A percentile compares a stretch with the other conserved stretches of the same genome.
Evolutionary conservation across 2,797 vertebrate genomes (phyloP).

Genomic region (Jordanella pulchra): DNA sequence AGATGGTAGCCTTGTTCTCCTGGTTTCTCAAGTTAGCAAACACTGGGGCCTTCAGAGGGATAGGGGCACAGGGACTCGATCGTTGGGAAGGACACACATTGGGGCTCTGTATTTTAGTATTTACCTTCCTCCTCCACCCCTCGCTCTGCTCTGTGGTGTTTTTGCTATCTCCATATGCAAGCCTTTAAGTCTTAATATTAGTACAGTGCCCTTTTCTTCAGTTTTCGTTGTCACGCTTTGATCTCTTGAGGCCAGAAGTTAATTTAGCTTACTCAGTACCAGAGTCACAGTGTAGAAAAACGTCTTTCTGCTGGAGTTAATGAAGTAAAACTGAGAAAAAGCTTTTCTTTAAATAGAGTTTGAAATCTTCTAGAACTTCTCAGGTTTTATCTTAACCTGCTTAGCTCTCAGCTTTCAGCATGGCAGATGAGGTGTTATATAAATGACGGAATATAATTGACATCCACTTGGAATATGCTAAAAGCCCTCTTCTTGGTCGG

Average conservation of each 20-base stretch:
- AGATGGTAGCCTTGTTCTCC: slow-evolving; percentile 66
- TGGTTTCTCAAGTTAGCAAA: slow-evolving; percentile 35
- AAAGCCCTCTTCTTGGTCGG: slow-evolving; percentile 66
- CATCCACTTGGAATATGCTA: slow-evolving; percentile 61
- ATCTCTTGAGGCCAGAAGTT: slow-evolving; percentile 26
- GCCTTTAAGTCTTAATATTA: slow-evolving; percentile 32
- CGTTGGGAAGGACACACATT: slow-evolving; percentile 53
- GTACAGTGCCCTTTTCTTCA: slow-evolving; percentile 13
- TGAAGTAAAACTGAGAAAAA: slow-evolving; percentile 25
- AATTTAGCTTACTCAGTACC: slow-evolving; percentile 20
- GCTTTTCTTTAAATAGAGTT: slow-evolving; percentile 38
- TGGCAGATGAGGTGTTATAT: slow-evolving; percentile 55
- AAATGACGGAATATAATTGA: slow-evolving; percentile 56
- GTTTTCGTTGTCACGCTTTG: slow-evolving; percentile 29
- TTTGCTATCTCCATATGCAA: slow-evolving; percentile 22
- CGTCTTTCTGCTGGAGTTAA: slow-evolving; percentile 15
- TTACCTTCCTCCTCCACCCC: slow-evolving; percentile 52
- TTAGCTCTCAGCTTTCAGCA: slow-evolving; percentile 34
- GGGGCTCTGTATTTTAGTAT: slow-evolving; percentile 59
- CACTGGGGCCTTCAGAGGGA: slow-evolving; percentile 61
- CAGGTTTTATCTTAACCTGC: slow-evolving; percentile 39
- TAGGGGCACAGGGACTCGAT: slow-evolving; percentile 31
- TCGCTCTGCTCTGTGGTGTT: slow-evolving; percentile 27
- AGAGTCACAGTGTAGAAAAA: slow-evolving; percentile 3
- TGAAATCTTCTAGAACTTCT: slow-evolving; percentile 52